Percentiles rank a stretch among this genome's conserved stretches.
Conservation (phyloP, 1,140 invertebrate species). For the Neodiprion pinetum region DNA sequence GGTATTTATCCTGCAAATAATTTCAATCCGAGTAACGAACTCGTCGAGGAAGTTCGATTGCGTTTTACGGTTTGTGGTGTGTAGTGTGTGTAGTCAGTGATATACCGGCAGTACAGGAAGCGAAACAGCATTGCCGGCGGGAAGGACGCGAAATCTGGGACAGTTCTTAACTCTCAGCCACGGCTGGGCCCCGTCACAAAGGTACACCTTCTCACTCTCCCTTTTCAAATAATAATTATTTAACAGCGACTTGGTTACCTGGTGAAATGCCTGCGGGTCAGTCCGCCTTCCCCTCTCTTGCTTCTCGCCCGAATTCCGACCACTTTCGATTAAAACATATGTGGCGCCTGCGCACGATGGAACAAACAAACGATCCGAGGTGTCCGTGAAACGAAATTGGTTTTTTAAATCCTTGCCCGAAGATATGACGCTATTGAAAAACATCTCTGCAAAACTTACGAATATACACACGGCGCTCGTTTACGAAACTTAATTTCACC, state of each 20-base stretch:
- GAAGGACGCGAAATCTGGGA: constrained; percentile 54
- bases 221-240: constrained; percentile 59
- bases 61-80: too few species aligned
- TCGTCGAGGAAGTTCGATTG: too few species aligned
- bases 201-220: constrained; percentile 41
- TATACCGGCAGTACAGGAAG: constrained; percentile 33
- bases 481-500: too few species aligned
- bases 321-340: constrained; percentile 3
- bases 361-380: background rate
- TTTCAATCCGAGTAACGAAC: too few species aligned
- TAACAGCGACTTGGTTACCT: constrained; percentile 33
- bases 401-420: background rate
- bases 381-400: constrained; percentile 7
- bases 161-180: constrained; percentile 18
- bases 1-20: too few species aligned
- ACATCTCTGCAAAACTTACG: background rate
- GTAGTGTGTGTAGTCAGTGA: too few species aligned
- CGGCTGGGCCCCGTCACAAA: constrained; percentile 12
- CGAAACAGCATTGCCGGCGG: constrained; percentile 51
- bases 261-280: background rate
- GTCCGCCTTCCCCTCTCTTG: background rate
- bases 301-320: background rate
- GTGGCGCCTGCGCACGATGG: background rate
- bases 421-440: background rate
- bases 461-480: too few species aligned